Conservation (phyloP, 1,140 invertebrate species). For the Gryon sp. region DNA sequence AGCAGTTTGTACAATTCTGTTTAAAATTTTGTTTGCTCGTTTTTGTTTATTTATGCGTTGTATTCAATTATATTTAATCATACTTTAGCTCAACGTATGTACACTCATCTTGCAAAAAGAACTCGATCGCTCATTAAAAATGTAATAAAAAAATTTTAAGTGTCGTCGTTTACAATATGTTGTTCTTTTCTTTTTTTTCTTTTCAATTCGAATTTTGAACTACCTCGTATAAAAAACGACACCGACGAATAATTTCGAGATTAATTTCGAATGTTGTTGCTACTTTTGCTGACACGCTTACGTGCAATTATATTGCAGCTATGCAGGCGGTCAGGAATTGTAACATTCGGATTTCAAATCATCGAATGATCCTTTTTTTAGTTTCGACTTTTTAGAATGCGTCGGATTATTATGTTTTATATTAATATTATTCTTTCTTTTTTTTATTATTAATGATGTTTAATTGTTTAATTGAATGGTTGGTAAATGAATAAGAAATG, state of each 20-base stretch:
- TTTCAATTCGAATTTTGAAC: slow-evolving; percentile 22
- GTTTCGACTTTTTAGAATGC: slow-evolving; percentile 6
- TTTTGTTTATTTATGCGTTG: slow-evolving; percentile 12
- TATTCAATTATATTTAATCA: slow-evolving; percentile 6
- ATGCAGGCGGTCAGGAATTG: not conserved
- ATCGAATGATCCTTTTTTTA: slow-evolving; percentile 17
- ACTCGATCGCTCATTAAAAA: slow-evolving; percentile 35
- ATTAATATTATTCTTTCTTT: no score
- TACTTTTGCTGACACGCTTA: not conserved
- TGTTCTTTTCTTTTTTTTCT: slow-evolving; percentile 7
- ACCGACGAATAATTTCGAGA: not conserved
- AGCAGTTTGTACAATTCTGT: not conserved
- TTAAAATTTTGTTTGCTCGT: slow-evolving; percentile 5
- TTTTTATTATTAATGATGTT: not conserved
- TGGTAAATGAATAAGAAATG: not conserved
- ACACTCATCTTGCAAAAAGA: slow-evolving; percentile 10
- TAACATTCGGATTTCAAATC: slow-evolving; percentile 2
- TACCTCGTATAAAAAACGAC: slow-evolving; percentile 26
- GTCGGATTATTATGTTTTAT: no score
- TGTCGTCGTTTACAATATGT: slow-evolving; percentile 19
- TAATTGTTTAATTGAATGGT: slow-evolving; percentile 4
- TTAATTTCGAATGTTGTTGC: not conserved
- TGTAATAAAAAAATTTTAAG: slow-evolving; percentile 49
- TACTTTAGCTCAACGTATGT: slow-evolving; percentile 1
- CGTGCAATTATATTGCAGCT: slow-evolving; percentile 34